phyloP scores from a whole-genome alignment of 1,140 invertebrate species.

The Idris sp. region DNA sequence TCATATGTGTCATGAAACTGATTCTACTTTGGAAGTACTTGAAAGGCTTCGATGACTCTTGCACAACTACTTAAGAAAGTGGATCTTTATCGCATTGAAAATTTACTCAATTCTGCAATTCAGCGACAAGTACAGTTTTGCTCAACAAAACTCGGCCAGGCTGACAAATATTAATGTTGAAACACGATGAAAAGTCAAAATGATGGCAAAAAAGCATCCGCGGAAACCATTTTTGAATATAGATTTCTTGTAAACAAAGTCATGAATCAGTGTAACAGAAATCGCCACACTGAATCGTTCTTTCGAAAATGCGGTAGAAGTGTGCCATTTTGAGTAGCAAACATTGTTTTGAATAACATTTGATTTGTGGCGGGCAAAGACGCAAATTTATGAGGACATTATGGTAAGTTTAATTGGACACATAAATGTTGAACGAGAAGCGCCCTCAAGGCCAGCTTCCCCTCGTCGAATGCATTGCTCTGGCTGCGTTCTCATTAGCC shows the following conservation, averaged over 20 bases:
- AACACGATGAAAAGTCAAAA: constrained; percentile 32
- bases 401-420: constrained; percentile 45
- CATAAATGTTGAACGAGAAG: constrained; percentile 44
- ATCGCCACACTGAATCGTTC: too few species aligned
- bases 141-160: constrained; percentile 4
- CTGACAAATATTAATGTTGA: constrained; percentile 43
- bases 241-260: constrained; percentile 14
- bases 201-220: too few species aligned
- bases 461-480: constrained; percentile 43
- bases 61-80: constrained; percentile 42
- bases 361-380: constrained; percentile 1
- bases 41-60: constrained; percentile 32
- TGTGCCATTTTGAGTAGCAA: too few species aligned
- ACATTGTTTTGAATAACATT: too few species aligned
- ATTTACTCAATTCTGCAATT: constrained; percentile 35
- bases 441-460: constrained; percentile 45
- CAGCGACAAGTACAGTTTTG: constrained; percentile 23
- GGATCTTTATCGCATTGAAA: constrained; percentile 44
- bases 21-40: constrained; percentile 44
- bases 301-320: too few species aligned
- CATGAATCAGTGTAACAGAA: constrained; percentile 1
- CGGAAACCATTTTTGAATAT: constrained; percentile 6
- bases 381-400: constrained; percentile 26
- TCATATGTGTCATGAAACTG: constrained; percentile 52
- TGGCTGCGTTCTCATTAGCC: constrained; percentile 62